Evolutionary conservation across 2,888 invertebrate genomes (phyloP).

Genomic region (Mimas tiliae): DNA sequence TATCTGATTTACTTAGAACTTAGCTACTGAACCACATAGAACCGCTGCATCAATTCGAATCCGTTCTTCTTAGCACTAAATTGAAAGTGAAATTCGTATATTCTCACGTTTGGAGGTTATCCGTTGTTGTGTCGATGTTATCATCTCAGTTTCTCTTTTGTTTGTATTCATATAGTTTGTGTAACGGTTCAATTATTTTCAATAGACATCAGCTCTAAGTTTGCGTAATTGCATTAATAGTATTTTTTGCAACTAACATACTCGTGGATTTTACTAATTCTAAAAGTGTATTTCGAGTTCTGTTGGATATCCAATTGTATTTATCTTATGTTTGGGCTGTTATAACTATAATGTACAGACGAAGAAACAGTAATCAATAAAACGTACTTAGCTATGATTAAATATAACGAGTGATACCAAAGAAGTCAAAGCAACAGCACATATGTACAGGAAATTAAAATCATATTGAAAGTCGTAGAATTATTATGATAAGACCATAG

Average conservation of each 20-base stretch:
- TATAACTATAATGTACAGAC: too few relatives aligned
- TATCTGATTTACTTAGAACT: too few relatives aligned
- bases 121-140: conserved; percentile 6
- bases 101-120: conserved; percentile 21
- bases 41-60: not conserved
- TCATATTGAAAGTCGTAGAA: too few relatives aligned
- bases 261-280: not conserved
- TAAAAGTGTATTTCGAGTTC: not conserved
- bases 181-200: conserved; percentile 6
- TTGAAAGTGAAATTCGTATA: conserved; percentile 26
- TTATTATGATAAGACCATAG: too few relatives aligned
- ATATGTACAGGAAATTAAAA: too few relatives aligned
- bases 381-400: too few relatives aligned
- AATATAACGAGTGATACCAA: too few relatives aligned
- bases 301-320: too few relatives aligned
- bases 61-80: conserved; percentile 1
- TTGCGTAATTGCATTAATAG: not conserved
- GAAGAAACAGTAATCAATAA: too few relatives aligned
- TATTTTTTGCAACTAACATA: not conserved
- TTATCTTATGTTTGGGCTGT: too few relatives aligned
- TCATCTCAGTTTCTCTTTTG: conserved; percentile 16
- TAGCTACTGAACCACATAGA: not conserved
- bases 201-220: conserved; percentile 10
- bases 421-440: too few relatives aligned
- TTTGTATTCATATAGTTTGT: conserved; percentile 1